Percentiles rank a stretch among this genome's conserved stretches.
These are phyloP conservation scores for Polia nebulosa DNA, from an alignment of 2,888 invertebrate genomes.

Conservation along the genomic window DNA sequence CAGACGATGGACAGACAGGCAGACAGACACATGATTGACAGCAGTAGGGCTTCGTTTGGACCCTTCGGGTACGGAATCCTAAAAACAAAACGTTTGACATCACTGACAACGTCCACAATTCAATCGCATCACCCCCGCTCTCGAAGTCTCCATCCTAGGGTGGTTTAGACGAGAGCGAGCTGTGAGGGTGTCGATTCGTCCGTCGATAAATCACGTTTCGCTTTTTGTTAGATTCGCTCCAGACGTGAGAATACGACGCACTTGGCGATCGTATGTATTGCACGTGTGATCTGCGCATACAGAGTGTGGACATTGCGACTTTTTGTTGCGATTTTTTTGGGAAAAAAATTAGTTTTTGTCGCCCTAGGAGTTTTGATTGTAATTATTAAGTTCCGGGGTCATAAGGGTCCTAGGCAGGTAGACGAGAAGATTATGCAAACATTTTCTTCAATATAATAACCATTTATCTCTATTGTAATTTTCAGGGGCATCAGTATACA, in stretches of 20 bases:
- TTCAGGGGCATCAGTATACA: too few species aligned
- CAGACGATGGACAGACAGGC: too few species aligned
- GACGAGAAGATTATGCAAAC: neutral
- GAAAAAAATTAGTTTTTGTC: neutral
- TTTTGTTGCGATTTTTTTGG: constrained; percentile 56
- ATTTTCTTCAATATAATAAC: too few species aligned
- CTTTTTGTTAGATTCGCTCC: constrained; percentile 71
- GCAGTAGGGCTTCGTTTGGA: too few species aligned
- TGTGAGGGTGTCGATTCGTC: constrained; percentile 66
- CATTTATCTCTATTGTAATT: too few species aligned
- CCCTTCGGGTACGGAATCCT: too few species aligned
- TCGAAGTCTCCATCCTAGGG: constrained; percentile 57
- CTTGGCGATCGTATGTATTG: constrained; percentile 74
- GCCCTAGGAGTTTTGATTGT: constrained; percentile 17
- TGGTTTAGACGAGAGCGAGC: constrained; percentile 59
- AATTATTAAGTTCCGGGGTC: constrained; percentile 41
- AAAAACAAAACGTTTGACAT: neutral
- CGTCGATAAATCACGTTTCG: constrained; percentile 82
- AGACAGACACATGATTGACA: too few species aligned
- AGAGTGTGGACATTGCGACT: constrained; percentile 67
- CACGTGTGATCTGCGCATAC: constrained; percentile 73
- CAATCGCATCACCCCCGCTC: constrained; percentile 47
- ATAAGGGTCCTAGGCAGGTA: neutral
- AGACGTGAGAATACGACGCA: constrained; percentile 81
- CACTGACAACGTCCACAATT: constrained; percentile 15